Percentiles rank a stretch among this genome's conserved stretches.
phyloP scores from a whole-genome alignment of 2,888 invertebrate species.

The Aelia acuminata region DNA sequence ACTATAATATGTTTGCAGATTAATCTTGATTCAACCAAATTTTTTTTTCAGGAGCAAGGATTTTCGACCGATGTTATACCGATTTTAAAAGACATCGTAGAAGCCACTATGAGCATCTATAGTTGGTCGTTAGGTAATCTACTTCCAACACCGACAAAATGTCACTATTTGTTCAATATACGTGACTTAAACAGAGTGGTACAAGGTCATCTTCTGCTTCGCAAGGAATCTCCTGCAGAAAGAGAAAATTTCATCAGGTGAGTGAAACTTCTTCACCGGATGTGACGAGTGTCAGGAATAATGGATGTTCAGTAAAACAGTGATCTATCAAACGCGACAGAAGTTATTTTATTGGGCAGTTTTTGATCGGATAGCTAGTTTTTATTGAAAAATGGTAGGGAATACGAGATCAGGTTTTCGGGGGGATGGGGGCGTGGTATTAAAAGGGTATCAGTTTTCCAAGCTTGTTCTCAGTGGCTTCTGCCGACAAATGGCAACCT shows the following conservation, averaged over 20 bases:
- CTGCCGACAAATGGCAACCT: too few relatives aligned
- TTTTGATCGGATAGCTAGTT: too few relatives aligned
- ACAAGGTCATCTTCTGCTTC: constrained; percentile 86
- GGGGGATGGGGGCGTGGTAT: too few relatives aligned
- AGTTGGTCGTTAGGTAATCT: constrained; percentile 78
- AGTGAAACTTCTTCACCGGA: neutral
- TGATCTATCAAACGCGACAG: too few relatives aligned
- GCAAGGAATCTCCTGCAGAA: constrained; percentile 83
- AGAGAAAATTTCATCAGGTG: constrained; percentile 77
- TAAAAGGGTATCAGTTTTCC: too few relatives aligned
- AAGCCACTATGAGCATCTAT: constrained; percentile 87
- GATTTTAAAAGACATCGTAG: constrained; percentile 79
- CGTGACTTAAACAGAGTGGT: constrained; percentile 87
- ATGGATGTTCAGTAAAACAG: too few relatives aligned
- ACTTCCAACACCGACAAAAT: constrained; percentile 86
- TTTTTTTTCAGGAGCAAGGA: constrained; percentile 65
- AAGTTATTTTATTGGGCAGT: too few relatives aligned
- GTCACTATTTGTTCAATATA: constrained; percentile 88
- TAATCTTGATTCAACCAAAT: neutral
- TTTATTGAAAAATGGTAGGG: too few relatives aligned
- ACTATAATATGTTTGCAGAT: neutral
- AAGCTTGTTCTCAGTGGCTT: too few relatives aligned
- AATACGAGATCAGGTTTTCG: too few relatives aligned
- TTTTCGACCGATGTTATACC: constrained; percentile 75
- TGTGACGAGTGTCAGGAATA: too few relatives aligned